Base-by-base conservation (phyloP, 2,888 invertebrate species). In the Tridacna gigas region DNA sequence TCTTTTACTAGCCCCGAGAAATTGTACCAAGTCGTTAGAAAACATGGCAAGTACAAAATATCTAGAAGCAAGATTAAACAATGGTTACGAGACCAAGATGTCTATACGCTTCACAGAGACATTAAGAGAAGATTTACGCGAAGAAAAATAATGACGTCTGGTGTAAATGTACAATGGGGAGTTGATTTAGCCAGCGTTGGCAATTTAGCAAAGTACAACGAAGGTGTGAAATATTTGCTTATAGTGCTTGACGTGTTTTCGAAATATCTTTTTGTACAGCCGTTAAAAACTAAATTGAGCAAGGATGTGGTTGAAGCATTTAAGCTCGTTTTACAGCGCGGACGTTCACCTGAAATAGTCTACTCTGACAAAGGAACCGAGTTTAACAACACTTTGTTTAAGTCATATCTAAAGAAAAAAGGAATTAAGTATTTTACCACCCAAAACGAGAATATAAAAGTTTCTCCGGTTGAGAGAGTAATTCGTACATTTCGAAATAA, bases 161-260 rank as follows among this genome's bases (percentile, higher is more conserved):
- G 66, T 15, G 60, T 86, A 15, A 76, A 80, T 67, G 73, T 77
- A 48, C 77, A 80, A 28, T 83, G 76, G 77, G 77, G 80, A 51
- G 65, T 47, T 1, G 80, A 83, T 45, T n/a, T 51, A 20, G 77
- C 74, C 11, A 56, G 63, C 26, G 66, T 83, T 74, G 74, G 11
- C 7, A 12, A 18, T 12, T 66, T 56, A 20, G 22, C 51, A 9
- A 66, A 79, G 45, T 48, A 61, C 12, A 83, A 83, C 25, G 83
- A 83, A 20, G 80, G 77, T 9, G 20, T 25, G 28, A 48, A 28
- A 7, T 80, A 66, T 60, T 77, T 83, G 26, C 47, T 80, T 18
- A 20, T 83, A 18, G 48, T 77, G 22, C 79, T 83, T 25, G 77
- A 80, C n/a, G n/a, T n/a, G n/a, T n/a, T n/a, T n/a, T n/a, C n/a